Conservation (phyloP, 2,797 vertebrate genomes). For the Serranus cabrilla region DNA sequence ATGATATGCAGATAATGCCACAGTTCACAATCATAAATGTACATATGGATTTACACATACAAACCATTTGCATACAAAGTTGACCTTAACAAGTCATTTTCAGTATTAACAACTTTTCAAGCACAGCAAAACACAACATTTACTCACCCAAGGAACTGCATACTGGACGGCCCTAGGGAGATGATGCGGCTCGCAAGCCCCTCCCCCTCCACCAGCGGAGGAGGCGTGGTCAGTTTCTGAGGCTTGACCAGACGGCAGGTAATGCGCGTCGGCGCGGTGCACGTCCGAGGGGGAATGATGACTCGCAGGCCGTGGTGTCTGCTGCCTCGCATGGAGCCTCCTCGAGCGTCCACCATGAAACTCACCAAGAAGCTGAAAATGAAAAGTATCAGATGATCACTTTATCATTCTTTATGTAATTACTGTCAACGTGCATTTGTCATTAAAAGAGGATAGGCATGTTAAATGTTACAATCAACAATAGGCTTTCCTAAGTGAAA, state of each 20-base stretch:
- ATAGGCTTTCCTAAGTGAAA: background rate
- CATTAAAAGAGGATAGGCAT: background rate
- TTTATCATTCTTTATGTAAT: background rate
- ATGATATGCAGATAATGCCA: background rate
- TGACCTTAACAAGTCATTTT: too few relatives aligned
- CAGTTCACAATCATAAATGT: background rate
- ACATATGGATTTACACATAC: background rate
- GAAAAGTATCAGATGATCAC: background rate
- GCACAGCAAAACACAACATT: background rate
- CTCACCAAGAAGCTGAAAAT: constrained; percentile 94
- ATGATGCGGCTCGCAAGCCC: constrained; percentile 96
- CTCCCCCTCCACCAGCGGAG: constrained; percentile 94
- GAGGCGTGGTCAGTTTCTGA: constrained; percentile 93
- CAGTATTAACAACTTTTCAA: too few relatives aligned
- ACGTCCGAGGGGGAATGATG: constrained; percentile 94
- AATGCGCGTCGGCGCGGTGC: constrained; percentile 94
- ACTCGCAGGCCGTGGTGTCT: constrained; percentile 95
- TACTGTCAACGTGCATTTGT: constrained; percentile 2
- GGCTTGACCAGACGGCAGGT: constrained; percentile 98
- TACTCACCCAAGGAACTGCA: constrained; percentile 96
- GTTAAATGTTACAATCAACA: background rate
- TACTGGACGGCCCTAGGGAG: constrained; percentile 93
- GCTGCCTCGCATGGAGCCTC: constrained; percentile 97
- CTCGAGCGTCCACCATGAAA: constrained; percentile 98
- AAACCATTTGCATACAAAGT: background rate